phyloP scores from a whole-genome alignment of 2,113 vertebrate species.

The Periophthalmus modestus region DNA sequence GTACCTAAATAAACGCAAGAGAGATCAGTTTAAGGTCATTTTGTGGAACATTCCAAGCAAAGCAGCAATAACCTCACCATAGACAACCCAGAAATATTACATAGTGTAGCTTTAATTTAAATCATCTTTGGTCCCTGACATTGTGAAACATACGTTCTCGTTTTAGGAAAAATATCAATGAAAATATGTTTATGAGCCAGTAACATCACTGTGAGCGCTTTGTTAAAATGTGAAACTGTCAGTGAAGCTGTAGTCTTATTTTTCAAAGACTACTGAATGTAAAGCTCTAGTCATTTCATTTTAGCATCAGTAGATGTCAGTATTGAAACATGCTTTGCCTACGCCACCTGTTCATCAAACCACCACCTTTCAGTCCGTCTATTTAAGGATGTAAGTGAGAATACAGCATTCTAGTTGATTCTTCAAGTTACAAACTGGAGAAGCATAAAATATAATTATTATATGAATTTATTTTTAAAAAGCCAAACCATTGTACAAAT shows the following conservation, averaged over 20 bases:
- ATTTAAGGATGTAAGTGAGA: not conserved
- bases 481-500: slow-evolving; percentile 27
- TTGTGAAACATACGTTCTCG: not conserved
- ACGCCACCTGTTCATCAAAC: not conserved
- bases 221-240: not conserved
- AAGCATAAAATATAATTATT: slow-evolving; percentile 5
- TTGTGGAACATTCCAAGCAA: too few relatives aligned
- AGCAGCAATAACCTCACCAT: too few relatives aligned
- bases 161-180: not conserved
- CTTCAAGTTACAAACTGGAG: not conserved
- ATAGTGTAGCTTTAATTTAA: too few relatives aligned
- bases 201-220: slow-evolving; percentile 2
- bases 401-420: not conserved
- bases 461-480: slow-evolving; percentile 56
- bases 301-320: not conserved
- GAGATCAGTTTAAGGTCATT: too few relatives aligned
- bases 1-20: too few relatives aligned
- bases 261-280: not conserved
- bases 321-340: not conserved
- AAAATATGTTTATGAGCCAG: not conserved
- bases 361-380: not conserved
- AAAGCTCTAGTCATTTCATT: not conserved
- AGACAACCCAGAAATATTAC: too few relatives aligned
- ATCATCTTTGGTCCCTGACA: not conserved
- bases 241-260: not conserved